Percentiles rank a stretch among this genome's conserved stretches.
These are phyloP conservation scores for silkworm (Bombyx mori) DNA, from an alignment of 1,140 invertebrate genomes.

Conservation along the genomic window DNA sequence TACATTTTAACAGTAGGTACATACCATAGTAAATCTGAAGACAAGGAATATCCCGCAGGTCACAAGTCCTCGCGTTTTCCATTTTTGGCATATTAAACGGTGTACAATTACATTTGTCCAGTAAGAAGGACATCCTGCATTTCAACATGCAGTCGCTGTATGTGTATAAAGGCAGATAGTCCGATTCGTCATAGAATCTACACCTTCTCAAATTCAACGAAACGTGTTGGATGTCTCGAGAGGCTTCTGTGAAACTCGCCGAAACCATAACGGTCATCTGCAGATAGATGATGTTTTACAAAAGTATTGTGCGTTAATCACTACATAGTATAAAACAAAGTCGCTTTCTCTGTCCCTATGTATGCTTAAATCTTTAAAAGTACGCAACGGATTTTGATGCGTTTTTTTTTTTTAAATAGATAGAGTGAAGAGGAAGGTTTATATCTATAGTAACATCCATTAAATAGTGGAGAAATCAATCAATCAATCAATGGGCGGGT, in stretches of 20 bases:
- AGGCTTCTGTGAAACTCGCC: constrained; percentile 53
- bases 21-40: constrained; percentile 47
- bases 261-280: constrained; percentile 55
- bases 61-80: constrained; percentile 50
- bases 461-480: too few species aligned
- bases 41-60: constrained; percentile 55
- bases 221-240: constrained; percentile 58
- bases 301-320: too few species aligned
- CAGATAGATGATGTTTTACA: neutral
- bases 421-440: too few species aligned
- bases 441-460: too few species aligned
- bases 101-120: constrained; percentile 68
- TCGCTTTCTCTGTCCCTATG: too few species aligned
- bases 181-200: constrained; percentile 62
- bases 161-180: constrained; percentile 53
- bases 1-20: constrained; percentile 1
- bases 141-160: constrained; percentile 71
- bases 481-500: too few species aligned
- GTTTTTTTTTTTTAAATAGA: too few species aligned
- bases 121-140: constrained; percentile 68
- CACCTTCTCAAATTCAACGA: constrained; percentile 44
- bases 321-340: too few species aligned
- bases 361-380: too few species aligned
- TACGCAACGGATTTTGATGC: too few species aligned
- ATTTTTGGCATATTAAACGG: constrained; percentile 70